Evolutionary conservation across 2,797 vertebrate genomes (phyloP).

Genomic region (Sciurus carolinensis): DNA sequence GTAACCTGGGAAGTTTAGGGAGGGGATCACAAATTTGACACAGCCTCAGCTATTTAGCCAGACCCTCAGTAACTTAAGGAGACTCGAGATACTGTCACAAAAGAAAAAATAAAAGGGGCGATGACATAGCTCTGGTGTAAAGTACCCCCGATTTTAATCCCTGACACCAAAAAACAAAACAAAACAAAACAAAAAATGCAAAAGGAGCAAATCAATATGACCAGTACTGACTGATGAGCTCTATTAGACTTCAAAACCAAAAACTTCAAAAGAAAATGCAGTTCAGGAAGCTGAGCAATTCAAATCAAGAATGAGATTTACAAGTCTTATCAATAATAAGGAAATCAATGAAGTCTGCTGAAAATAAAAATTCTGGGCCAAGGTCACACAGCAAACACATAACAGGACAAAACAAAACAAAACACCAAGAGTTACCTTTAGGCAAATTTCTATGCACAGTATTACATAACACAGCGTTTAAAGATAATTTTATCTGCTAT

Average conservation of each 20-base stretch:
- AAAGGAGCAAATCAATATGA: slow-evolving; percentile 59
- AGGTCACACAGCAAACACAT: slow-evolving; percentile 23
- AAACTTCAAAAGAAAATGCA: slow-evolving; percentile 61
- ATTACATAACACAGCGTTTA: not conserved
- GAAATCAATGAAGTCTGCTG: slow-evolving; percentile 21
- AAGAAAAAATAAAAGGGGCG: no score
- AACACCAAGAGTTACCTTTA: not conserved
- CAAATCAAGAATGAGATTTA: slow-evolving; percentile 58
- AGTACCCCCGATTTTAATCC: no score
- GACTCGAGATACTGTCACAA: no score
- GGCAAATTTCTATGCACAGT: slow-evolving; percentile 32
- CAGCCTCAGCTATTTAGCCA: no score
- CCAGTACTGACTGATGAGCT: slow-evolving; percentile 21
- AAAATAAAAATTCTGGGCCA: slow-evolving; percentile 65
- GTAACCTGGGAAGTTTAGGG: no score
- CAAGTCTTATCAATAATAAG: slow-evolving; percentile 45
- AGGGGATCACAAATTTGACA: no score
- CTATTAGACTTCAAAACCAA: not conserved
- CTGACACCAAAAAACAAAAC: no score
- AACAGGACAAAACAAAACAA: not conserved
- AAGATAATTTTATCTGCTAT: not conserved
- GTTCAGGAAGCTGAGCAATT: slow-evolving; percentile 43
- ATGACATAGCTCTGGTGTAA: no score
- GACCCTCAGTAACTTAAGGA: no score
- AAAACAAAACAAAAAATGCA: not conserved